Base-by-base conservation (phyloP, 1,140 invertebrate genomes). In the Rhyzopertha dominica region DNA sequence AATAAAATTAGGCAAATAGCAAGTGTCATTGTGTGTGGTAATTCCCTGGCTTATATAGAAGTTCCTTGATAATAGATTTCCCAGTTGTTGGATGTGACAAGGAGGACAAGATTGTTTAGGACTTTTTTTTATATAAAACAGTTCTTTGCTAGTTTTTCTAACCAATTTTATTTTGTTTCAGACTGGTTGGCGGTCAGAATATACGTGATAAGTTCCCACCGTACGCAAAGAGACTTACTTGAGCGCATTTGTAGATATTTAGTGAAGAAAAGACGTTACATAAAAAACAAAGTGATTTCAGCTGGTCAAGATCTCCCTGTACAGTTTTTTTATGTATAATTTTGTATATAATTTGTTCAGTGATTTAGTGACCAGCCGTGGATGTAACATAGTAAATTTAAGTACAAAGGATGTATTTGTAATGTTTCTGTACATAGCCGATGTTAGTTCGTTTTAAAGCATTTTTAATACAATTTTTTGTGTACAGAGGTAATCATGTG, bases 141-240 rank as follows among this genome's bases (percentile, higher is more conserved):
- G n/a, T n/a, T n/a, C n/a, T n/a, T n/a, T n/a, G n/a, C n/a, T n/a
- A n/a, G 8, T 10, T 34, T 34, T 8, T 8, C 31, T 14, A 14
- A 14, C 7, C 25, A 17, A 30, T 54, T 54, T 55, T 53, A 31
- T 57, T 50, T 62, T 53, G 48, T 64, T 66, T 44, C 63, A 67
- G 65, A 59, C 61, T 36, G 61, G 65, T 25, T 67, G 65, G 65
- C 51, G 65, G 36, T 67, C 65, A 24, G 65, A 67, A 57, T 67
- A 67, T 51, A 66, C 65, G 65, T 67, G 65, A 67, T 67, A 66
- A 62, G 57, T 49, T 42, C 5, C 10, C 5, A 32, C 13, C 13
- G 13, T 12, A 32, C 16, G 25, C 13, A 13, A 24, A 26, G 37
- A 26, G 29, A 8, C 5, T 26, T 39, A 39, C 17, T 39, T 5